phyloP scores from a whole-genome alignment of 2,113 vertebrate genomes.

The Hippolais icterina region DNA sequence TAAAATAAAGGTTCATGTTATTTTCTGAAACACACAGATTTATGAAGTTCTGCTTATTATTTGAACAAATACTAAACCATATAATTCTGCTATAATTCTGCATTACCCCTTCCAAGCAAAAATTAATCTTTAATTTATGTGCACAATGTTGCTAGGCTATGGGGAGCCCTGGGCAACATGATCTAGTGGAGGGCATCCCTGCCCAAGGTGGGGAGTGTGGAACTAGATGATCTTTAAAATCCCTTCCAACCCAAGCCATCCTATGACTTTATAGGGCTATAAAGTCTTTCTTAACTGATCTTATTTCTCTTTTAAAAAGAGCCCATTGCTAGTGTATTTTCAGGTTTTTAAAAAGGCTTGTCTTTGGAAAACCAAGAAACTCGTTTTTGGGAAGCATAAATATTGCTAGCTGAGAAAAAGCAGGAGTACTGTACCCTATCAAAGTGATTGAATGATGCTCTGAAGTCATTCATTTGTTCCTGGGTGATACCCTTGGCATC shows the following conservation, averaged over 20 bases:
- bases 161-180: background rate
- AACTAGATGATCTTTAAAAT: background rate
- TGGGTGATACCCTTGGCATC: constrained; percentile 99
- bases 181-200: background rate
- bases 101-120: background rate
- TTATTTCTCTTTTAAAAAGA: background rate
- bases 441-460: constrained; percentile 97
- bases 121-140: background rate
- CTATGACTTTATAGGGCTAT: background rate
- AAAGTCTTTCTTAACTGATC: background rate
- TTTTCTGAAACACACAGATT: background rate
- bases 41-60: background rate
- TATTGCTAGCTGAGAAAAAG: background rate
- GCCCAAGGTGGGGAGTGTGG: background rate
- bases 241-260: background rate
- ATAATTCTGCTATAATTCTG: background rate
- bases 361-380: background rate
- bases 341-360: background rate
- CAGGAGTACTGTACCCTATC: constrained; percentile 85
- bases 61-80: background rate
- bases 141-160: background rate
- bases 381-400: background rate
- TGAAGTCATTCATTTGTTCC: constrained; percentile 97
- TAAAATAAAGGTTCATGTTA: background rate
- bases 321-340: background rate